A percentile compares a stretch with the other conserved stretches of the same genome.
These are phyloP conservation scores for Ancistrus triradiatus DNA, from an alignment of 2,113 vertebrate species.

Conservation along the genomic window DNA sequence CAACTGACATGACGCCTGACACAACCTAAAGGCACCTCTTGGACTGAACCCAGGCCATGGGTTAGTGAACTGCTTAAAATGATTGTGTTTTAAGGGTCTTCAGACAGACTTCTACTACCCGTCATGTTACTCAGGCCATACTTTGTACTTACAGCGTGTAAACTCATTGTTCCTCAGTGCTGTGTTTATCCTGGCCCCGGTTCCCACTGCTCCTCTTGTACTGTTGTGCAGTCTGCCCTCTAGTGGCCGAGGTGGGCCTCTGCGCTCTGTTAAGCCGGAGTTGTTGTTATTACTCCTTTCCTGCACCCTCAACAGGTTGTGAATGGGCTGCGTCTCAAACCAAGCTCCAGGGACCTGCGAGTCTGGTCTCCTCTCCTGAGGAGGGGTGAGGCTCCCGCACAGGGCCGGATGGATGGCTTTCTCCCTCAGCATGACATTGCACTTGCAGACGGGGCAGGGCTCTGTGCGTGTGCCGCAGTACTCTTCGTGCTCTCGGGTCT, in stretches of 20 bases:
- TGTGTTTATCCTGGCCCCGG: slow-evolving; percentile 56
- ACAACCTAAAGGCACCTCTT: no score
- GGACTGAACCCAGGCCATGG: no score
- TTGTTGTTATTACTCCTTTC: slow-evolving; percentile 65
- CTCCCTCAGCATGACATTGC: slow-evolving; percentile 81
- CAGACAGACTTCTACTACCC: no score
- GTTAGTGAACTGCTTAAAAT: no score
- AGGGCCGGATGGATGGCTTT: slow-evolving; percentile 73
- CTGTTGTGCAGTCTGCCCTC: slow-evolving; percentile 55
- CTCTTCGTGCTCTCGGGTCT: slow-evolving; percentile 83
- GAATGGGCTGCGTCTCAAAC: slow-evolving; percentile 58
- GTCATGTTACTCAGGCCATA: no score
- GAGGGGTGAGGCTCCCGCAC: slow-evolving; percentile 70
- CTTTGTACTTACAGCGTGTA: slow-evolving; percentile 54
- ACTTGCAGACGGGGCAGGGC: slow-evolving; percentile 76
- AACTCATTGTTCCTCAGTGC: slow-evolving; percentile 55
- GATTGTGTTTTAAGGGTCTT: no score
- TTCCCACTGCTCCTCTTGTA: slow-evolving; percentile 47
- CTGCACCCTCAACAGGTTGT: slow-evolving; percentile 61
- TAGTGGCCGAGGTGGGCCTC: slow-evolving; percentile 45
- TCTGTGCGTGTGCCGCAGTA: slow-evolving; percentile 91
- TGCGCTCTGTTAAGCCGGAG: slow-evolving; percentile 52
- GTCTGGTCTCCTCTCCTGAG: slow-evolving; percentile 53
- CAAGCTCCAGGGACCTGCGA: slow-evolving; percentile 55
- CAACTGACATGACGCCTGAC: no score